Evolutionary conservation across 2,113 vertebrate genomes (phyloP).

Genomic region (Anarhynchus alexandrinus): DNA sequence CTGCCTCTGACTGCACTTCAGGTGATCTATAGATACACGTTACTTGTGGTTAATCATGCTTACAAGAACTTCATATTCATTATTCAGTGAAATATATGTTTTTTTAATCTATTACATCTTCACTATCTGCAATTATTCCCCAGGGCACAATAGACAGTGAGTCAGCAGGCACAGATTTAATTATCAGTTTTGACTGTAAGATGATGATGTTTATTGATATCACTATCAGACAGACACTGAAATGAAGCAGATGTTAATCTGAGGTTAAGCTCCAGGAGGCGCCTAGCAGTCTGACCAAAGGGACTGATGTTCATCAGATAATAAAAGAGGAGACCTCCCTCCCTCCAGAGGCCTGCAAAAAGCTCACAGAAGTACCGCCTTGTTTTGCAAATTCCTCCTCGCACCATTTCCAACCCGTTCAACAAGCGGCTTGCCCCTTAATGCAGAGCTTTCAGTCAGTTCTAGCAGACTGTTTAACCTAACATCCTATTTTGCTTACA

Average conservation of each 20-base stretch:
- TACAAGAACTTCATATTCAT: background rate
- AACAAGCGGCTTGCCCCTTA: background rate
- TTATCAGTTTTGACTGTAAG: conserved; percentile 53
- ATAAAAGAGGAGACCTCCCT: conserved; percentile 21
- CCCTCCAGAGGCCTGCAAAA: background rate
- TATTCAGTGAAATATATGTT: background rate
- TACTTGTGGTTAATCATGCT: background rate
- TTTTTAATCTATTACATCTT: conserved; percentile 30
- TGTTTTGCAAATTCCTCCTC: background rate
- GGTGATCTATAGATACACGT: background rate
- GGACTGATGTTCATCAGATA: conserved; percentile 62
- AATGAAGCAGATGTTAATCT: conserved; percentile 59
- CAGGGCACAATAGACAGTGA: background rate
- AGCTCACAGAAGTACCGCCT: background rate
- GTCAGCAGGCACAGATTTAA: conserved; percentile 36
- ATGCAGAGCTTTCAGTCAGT: background rate
- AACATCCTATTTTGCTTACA: background rate
- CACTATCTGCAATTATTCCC: conserved; percentile 23
- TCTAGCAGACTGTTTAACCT: background rate
- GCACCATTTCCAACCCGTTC: background rate
- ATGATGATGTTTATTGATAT: conserved; percentile 63
- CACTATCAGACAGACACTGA: conserved; percentile 62
- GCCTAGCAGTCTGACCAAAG: conserved; percentile 61
- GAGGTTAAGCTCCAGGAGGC: conserved; percentile 55
- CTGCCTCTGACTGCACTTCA: background rate